Conservation (phyloP, 2,888 invertebrate genomes). For the Meta bourneti region DNA sequence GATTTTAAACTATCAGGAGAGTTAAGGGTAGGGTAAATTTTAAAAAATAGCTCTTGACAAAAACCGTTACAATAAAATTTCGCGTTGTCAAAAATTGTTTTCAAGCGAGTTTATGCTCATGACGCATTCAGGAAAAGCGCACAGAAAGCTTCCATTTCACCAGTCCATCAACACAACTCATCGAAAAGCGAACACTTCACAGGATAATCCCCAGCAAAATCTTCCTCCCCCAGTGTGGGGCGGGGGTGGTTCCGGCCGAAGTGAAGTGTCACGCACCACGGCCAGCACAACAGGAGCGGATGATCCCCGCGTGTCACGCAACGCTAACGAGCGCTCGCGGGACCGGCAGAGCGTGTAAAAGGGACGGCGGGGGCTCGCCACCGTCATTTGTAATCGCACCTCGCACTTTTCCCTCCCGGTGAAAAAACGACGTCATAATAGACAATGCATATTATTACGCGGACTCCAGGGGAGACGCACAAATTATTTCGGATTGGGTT, state of each 20-base stretch:
- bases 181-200: no score
- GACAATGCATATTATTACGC: constrained; percentile 33
- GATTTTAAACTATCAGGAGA: no score
- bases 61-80: no score
- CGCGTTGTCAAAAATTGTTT: no score
- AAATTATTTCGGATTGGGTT: no score
- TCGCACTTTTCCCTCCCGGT: constrained; percentile 11
- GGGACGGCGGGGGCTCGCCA: constrained; percentile 28
- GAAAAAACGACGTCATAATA: constrained; percentile 38
- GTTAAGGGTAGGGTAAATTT: no score
- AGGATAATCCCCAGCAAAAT: not conserved
- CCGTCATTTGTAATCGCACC: constrained; percentile 40
- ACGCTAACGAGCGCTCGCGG: constrained; percentile 64
- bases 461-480: not conserved
- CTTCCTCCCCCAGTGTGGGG: not conserved
- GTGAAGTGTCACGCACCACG: constrained; percentile 48
- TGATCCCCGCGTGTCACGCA: constrained; percentile 70
- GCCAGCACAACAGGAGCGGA: constrained; percentile 48
- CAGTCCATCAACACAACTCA: no score
- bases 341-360: constrained; percentile 64
- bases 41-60: no score
- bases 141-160: no score
- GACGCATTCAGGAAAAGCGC: no score
- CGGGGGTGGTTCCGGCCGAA: constrained; percentile 30
- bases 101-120: no score